Percentiles rank a stretch among this genome's conserved stretches.
Evolutionary conservation across 92 coral and sea anemone genomes (phyloP).

Genomic region (Epizoanthus stellaris): DNA sequence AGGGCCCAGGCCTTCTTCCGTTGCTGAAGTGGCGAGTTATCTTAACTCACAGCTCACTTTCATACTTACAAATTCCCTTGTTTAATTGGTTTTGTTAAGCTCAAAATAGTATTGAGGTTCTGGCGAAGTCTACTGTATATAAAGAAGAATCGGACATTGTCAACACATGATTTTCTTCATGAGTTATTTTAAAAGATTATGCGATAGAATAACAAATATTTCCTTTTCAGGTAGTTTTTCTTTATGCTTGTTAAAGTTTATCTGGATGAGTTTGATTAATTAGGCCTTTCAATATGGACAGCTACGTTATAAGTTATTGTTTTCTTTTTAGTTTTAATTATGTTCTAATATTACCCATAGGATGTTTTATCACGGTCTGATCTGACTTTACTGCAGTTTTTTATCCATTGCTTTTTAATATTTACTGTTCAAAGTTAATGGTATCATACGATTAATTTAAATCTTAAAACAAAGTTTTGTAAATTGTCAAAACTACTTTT

Average conservation of each 20-base stretch:
- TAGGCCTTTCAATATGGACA: not conserved
- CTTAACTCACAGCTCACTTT: not conserved
- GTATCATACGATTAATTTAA: too few relatives aligned
- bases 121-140: slow-evolving; percentile 2
- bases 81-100: not conserved
- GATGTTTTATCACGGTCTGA: slow-evolving; percentile 32
- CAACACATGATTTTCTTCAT: not conserved
- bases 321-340: not conserved
- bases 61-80: slow-evolving; percentile 10
- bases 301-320: too few relatives aligned
- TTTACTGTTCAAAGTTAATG: not conserved
- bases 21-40: not conserved
- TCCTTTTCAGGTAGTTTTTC: not conserved
- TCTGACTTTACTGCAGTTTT: slow-evolving; percentile 13
- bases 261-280: not conserved
- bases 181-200: not conserved
- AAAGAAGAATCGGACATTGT: not conserved
- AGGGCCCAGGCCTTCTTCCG: not conserved
- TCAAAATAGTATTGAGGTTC: slow-evolving; percentile 5
- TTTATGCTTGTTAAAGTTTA: not conserved
- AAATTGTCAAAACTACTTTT: too few relatives aligned
- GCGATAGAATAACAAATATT: not conserved
- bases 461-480: too few relatives aligned
- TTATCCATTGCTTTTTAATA: not conserved
- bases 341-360: slow-evolving; percentile 23